A percentile compares a stretch with the other conserved stretches of the same genome.
Conservation (phyloP, 2,113 vertebrate genomes). For the Pterocles gutturalis region DNA sequence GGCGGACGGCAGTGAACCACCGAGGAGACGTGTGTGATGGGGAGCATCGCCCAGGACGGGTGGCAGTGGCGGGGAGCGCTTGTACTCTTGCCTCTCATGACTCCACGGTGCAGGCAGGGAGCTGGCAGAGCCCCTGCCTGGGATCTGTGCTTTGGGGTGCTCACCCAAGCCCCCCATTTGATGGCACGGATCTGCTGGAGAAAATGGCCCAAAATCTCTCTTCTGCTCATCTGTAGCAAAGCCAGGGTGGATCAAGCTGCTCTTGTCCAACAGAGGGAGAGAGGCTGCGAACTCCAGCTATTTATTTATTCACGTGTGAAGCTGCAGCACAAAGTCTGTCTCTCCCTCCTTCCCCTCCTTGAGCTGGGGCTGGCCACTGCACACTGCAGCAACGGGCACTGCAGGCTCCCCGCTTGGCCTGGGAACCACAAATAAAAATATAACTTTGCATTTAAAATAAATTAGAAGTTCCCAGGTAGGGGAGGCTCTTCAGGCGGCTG, state of each 20-base stretch:
- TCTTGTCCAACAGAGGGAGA: background rate
- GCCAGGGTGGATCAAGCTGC: background rate
- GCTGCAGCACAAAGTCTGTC: background rate
- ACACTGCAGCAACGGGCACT: background rate
- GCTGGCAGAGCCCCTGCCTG: background rate
- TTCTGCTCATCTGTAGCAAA: background rate
- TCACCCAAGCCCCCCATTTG: accelerated
- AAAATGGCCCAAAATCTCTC: background rate
- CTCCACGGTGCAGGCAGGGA: background rate
- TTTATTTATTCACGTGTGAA: conserved; percentile 29
- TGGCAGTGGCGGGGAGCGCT: accelerated
- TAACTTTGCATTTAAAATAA: background rate
- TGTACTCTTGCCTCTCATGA: background rate
- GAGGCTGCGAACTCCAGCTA: background rate
- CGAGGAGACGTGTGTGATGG: background rate
- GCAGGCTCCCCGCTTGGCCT: background rate
- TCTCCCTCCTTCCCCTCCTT: background rate
- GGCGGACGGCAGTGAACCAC: background rate
- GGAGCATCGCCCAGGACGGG: background rate
- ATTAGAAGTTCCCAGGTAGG: background rate
- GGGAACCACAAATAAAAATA: background rate
- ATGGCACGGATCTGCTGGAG: background rate
- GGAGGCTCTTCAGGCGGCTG: background rate
- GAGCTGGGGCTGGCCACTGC: background rate
- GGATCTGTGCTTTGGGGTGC: background rate